These are phyloP conservation scores for Sceloporus tristichus DNA, from an alignment of 2,113 vertebrate genomes.

Conservation along the genomic window DNA sequence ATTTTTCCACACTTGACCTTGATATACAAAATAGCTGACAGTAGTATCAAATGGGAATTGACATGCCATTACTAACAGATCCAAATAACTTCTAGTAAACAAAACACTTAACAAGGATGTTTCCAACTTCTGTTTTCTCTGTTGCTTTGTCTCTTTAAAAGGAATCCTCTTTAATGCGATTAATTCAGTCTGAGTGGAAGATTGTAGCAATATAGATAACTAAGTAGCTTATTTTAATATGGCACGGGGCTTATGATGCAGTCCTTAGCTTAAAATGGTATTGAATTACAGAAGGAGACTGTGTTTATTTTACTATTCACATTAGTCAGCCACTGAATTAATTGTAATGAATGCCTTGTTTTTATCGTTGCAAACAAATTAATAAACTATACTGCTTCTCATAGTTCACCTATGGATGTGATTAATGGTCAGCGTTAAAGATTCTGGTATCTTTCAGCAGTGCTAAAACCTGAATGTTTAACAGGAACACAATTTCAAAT, in stretches of 20 bases:
- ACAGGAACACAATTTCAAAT: slow-evolving; percentile 58
- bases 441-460: slow-evolving; percentile 63
- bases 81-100: slow-evolving; percentile 50
- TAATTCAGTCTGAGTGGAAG: background rate
- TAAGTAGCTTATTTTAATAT: slow-evolving; percentile 25
- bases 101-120: slow-evolving; percentile 20
- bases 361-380: slow-evolving; percentile 63
- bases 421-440: slow-evolving; percentile 75
- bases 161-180: background rate
- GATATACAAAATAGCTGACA: slow-evolving; percentile 22
- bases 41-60: slow-evolving; percentile 43
- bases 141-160: background rate
- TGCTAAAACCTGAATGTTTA: slow-evolving; percentile 66
- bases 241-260: slow-evolving; percentile 35
- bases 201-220: slow-evolving; percentile 12
- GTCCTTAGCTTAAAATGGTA: slow-evolving; percentile 53
- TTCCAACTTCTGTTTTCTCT: slow-evolving; percentile 9
- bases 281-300: slow-evolving; percentile 55
- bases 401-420: slow-evolving; percentile 65
- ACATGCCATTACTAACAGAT: slow-evolving; percentile 14
- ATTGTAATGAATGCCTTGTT: slow-evolving; percentile 70
- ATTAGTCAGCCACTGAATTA: slow-evolving; percentile 59
- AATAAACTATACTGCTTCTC: slow-evolving; percentile 61
- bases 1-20: slow-evolving; percentile 4
- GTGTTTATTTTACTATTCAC: slow-evolving; percentile 59